phyloP scores from a whole-genome alignment of 2,113 vertebrate genomes.

The Ceratotherium simum region DNA sequence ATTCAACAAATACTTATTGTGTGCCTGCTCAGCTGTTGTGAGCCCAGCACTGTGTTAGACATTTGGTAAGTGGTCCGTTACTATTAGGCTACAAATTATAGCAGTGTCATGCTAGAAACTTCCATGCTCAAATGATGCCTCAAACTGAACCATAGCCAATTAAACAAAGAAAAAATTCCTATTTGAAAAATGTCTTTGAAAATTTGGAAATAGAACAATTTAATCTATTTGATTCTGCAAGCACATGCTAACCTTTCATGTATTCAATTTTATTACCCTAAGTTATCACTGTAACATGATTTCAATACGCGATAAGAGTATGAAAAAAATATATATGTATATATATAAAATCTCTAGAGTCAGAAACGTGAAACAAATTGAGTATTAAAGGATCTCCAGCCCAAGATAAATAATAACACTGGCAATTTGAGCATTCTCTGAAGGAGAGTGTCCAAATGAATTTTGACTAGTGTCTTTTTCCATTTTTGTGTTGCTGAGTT shows the following conservation, averaged over 20 bases:
- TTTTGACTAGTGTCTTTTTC: conserved; percentile 63
- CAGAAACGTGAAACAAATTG: conserved; percentile 36
- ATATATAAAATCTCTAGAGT: background rate
- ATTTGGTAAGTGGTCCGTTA: background rate
- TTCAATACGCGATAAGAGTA: background rate
- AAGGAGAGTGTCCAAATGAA: conserved; percentile 42
- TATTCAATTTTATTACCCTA: background rate
- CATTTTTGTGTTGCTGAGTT: conserved; percentile 49
- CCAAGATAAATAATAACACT: conserved; percentile 49
- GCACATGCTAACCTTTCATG: background rate
- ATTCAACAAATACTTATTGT: background rate
- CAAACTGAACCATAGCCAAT: background rate
- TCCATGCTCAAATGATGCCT: background rate
- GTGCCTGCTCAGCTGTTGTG: background rate
- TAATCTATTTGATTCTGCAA: background rate
- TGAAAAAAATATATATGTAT: background rate
- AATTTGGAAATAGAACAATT: conserved; percentile 38
- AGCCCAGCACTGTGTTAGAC: background rate
- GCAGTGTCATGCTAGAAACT: background rate
- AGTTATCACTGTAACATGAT: background rate
- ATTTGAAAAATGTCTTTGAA: background rate
- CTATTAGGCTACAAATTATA: background rate
- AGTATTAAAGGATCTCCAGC: background rate
- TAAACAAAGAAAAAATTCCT: background rate
- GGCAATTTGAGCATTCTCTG: conserved; percentile 32